A percentile compares a stretch with the other conserved stretches of the same genome.
Evolutionary conservation across 2,113 vertebrate genomes (phyloP).

Genomic region (Microcebus griseorufus): DNA sequence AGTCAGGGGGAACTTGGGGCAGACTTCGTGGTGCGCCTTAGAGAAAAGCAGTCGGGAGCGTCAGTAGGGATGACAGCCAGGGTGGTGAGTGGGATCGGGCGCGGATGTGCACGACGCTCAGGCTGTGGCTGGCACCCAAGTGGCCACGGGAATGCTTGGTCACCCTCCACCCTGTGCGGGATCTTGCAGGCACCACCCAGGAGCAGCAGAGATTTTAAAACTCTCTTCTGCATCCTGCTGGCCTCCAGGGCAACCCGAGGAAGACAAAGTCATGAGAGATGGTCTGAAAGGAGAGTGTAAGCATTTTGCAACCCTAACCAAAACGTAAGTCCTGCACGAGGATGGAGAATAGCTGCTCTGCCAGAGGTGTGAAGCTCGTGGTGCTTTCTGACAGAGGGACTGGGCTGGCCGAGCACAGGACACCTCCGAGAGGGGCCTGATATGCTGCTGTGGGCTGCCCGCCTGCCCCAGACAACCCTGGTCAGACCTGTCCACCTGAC

Average conservation of each 20-base stretch:
- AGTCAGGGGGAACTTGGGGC: constrained; percentile 91
- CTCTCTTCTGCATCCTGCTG: background rate
- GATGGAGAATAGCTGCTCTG: too few relatives aligned
- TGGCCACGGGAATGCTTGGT: background rate
- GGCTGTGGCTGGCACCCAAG: background rate
- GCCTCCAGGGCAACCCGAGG: background rate
- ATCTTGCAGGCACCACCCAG: background rate
- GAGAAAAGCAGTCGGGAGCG: background rate
- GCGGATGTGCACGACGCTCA: too few relatives aligned
- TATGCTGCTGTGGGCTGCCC: background rate
- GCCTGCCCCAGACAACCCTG: fast-evolving
- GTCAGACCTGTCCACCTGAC: fast-evolving
- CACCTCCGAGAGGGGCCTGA: background rate
- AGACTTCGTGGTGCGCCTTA: constrained; percentile 92
- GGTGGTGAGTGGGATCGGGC: background rate
- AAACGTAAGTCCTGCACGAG: fast-evolving
- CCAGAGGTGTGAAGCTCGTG: fast-evolving
- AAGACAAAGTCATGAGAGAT: background rate
- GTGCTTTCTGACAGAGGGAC: background rate
- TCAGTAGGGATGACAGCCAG: background rate
- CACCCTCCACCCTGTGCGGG: background rate
- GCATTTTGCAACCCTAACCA: fast-evolving
- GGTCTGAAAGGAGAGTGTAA: background rate
- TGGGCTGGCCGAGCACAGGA: background rate
- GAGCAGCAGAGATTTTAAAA: fast-evolving